Evolutionary conservation across 2,888 invertebrate genomes (phyloP), one percentile per base, ranked within the genome.

Genomic region (Pteria penguin): DNA sequence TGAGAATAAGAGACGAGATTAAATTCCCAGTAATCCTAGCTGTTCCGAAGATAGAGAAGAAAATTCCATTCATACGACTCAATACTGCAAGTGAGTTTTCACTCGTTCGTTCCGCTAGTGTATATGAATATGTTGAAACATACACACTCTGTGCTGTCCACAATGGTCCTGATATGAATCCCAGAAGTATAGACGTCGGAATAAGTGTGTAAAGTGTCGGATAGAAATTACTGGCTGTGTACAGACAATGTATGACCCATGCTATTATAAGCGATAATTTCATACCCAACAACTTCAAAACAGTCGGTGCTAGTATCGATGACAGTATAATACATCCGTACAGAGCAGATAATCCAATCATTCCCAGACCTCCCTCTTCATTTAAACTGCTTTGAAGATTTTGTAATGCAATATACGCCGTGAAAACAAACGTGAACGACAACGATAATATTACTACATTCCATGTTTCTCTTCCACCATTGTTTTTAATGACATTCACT

Each of bases 131-230:
- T n/a, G 86, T 84, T 0, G 90, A 82, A 29, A 90, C 80, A 76
- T 90, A 90, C 27, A 89, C 83, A 24, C 86, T 81, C 84, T 90
- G 88, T 0, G 89, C 85, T 1, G 87, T 88, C 89, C 90, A 90
- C 72, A 90, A 77, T 18, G 89, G 88, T 2, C 88, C 90, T 1
- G 86, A 82, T 8, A 87, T 78, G 4, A 84, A 33, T n/a, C 90
- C 90, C 29, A 90, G 73, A 8, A 90, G 63, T 1, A 89, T 69
- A 0, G 90, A 87, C 0, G 89, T 83, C 2, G 90, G 89, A 11
- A 89, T 75, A 54, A 90, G 72, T 4, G 87, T 87, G 4, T 71
- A 77, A 45, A 84, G 85, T 3, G 81, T 75, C n/a, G 90, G 89
- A 77, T 89, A 87, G 70, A 89, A 87, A 76, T 89, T 89, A n/a